Conservation (phyloP, 2,113 vertebrate species). For the Phasianus colchicus region DNA sequence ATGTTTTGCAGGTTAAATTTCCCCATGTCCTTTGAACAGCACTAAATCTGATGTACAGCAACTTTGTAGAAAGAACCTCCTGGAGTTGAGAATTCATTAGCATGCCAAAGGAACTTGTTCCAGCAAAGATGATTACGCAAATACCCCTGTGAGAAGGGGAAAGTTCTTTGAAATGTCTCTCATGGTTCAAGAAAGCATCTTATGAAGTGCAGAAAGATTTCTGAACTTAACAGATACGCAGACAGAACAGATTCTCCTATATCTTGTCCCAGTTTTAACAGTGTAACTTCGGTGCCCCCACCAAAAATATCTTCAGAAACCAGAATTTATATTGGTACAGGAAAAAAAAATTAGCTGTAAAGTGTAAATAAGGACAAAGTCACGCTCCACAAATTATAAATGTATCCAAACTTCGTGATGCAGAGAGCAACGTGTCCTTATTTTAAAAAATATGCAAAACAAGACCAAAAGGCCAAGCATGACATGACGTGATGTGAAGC, state of each 20-base stretch:
- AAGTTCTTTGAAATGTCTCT: conserved; percentile 61
- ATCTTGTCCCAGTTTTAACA: background rate
- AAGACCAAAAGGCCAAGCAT: background rate
- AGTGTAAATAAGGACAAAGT: background rate
- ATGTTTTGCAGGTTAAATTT: conserved; percentile 11
- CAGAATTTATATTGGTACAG: background rate
- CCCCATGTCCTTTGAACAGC: conserved; percentile 28
- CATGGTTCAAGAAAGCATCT: conserved; percentile 1
- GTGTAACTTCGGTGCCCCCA: background rate
- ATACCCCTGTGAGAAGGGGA: conserved; percentile 37
- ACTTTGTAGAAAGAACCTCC: conserved; percentile 41
- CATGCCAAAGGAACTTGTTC: conserved; percentile 65
- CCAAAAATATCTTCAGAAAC: background rate
- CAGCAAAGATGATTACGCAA: conserved; percentile 60
- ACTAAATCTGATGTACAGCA: conserved; percentile 41
- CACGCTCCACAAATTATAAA: background rate
- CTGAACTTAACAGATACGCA: background rate
- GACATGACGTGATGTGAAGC: background rate
- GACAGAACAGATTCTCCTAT: background rate
- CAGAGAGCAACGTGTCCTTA: background rate
- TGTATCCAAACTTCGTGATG: background rate
- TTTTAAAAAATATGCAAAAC: background rate
- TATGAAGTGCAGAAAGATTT: background rate
- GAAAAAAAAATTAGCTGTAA: background rate
- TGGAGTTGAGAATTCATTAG: conserved; percentile 57